These are phyloP conservation scores for Drosophila tropicalis DNA, from an alignment of 1,140 invertebrate genomes.

Conservation along the genomic window DNA sequence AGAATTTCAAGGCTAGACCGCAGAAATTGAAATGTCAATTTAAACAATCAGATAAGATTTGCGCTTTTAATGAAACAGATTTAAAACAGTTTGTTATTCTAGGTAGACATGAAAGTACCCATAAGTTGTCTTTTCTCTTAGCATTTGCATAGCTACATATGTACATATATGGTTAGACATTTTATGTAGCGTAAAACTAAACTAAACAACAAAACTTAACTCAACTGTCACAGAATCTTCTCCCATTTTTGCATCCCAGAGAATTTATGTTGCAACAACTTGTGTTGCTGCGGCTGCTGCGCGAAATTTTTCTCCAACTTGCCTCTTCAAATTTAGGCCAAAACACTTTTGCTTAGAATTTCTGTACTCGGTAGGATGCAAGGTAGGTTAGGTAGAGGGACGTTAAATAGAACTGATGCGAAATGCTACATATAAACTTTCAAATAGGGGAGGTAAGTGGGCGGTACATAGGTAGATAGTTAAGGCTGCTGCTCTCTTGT, in stretches of 20 bases:
- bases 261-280: conserved; percentile 8
- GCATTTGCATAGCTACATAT: background rate
- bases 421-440: background rate
- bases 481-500: conserved; percentile 4
- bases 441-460: background rate
- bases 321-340: conserved; percentile 10
- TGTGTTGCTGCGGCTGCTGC: conserved; percentile 4
- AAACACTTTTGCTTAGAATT: conserved; percentile 3
- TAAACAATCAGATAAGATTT: background rate
- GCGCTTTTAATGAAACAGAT: background rate
- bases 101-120: background rate
- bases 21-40: background rate
- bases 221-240: conserved; percentile 7
- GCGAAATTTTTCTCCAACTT: conserved; percentile 4
- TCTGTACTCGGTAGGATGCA: too few relatives aligned
- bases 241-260: background rate
- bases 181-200: conserved; percentile 8
- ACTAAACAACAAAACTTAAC: background rate
- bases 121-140: background rate
- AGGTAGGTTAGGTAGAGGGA: background rate
- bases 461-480: background rate
- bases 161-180: background rate
- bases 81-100: background rate
- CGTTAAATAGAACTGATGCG: background rate
- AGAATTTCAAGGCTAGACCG: background rate